Base-by-base conservation (phyloP, 2,113 vertebrate species). In the Alligator sinensis region DNA sequence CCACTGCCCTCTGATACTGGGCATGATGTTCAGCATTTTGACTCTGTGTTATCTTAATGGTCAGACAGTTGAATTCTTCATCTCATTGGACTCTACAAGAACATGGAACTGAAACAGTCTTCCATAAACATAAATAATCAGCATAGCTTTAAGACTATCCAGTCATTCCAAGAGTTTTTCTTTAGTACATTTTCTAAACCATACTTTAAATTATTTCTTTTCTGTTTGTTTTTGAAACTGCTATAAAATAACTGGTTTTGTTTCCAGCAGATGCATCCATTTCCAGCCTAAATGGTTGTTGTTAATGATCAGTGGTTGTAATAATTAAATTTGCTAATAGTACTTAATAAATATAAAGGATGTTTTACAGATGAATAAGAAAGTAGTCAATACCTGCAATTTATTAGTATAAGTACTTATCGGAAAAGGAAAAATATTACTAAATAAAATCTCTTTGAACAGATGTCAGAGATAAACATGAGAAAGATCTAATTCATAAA, bases 401-500 rank as follows among this genome's bases (percentile, higher is more conserved):
- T 89, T 78, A 86, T 75, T 38, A 83, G 80, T 89, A 82, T 89
- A 95, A 96, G 83, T 90, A 62, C 77, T 86, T 78, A 84, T 84
- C 76, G 90, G 58, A 93, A 88, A 90, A 91, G 85, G 95, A 80
- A 68, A 75, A 30, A 57, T 61, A 81, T 66, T 84, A 63, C 47
- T 90, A 95, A 95, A 93, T 59, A 86, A 66, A 82, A 86, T 79
- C 77, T 80, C 60, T 80, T 92, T 93, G 93, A 93, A 66, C 83
- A 93, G 47, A 47, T 47, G 47, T 47, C 47, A 47, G 47, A 47
- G 47, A 47, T 8, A 89, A 82, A 89, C 70, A 62, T 81, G 87
- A 86, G 80, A 24, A 66, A 68, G 66, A 68, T 34, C 15, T n/a
- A 68, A 68, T 68, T 68, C n/a, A 68, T 68, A 7, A 34, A 68